These are phyloP conservation scores for Empidonax traillii DNA, from an alignment of 2,113 vertebrate genomes.

Conservation along the genomic window DNA sequence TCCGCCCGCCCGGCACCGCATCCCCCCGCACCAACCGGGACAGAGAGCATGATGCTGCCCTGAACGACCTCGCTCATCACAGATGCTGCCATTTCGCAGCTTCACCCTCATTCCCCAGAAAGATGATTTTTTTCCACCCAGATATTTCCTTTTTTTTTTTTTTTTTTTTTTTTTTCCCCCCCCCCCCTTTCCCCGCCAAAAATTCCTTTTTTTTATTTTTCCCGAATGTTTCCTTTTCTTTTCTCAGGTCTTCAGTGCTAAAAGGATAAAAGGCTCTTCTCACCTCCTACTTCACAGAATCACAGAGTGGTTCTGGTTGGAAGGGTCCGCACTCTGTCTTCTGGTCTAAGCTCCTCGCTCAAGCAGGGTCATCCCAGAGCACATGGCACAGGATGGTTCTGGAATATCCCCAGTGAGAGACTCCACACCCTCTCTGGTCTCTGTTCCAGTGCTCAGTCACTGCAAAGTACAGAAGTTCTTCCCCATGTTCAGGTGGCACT, in stretches of 20 bases:
- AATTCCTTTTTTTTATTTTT: background rate
- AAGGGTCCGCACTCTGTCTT: background rate
- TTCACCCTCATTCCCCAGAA: constrained; percentile 36
- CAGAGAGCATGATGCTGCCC: background rate
- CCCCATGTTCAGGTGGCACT: background rate
- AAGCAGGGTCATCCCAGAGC: background rate
- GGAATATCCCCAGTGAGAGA: background rate
- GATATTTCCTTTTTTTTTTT: background rate
- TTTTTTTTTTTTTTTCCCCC: too few relatives aligned
- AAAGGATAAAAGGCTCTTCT: background rate
- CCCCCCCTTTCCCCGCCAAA: background rate
- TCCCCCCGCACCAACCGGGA: background rate
- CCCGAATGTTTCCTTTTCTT: background rate
- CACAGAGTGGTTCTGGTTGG: background rate
- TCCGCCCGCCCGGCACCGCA: background rate
- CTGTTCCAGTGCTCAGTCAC: accelerated
- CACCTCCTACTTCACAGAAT: background rate
- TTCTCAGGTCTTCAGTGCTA: background rate
- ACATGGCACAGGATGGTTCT: background rate
- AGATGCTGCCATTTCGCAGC: constrained; percentile 29
- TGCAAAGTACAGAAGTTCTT: background rate
- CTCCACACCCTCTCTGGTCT: background rate
- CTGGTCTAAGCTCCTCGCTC: background rate
- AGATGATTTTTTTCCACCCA: background rate
- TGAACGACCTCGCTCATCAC: background rate